phyloP scores from a whole-genome alignment of 2,113 vertebrate genomes.

The Rhinogobius similis region DNA sequence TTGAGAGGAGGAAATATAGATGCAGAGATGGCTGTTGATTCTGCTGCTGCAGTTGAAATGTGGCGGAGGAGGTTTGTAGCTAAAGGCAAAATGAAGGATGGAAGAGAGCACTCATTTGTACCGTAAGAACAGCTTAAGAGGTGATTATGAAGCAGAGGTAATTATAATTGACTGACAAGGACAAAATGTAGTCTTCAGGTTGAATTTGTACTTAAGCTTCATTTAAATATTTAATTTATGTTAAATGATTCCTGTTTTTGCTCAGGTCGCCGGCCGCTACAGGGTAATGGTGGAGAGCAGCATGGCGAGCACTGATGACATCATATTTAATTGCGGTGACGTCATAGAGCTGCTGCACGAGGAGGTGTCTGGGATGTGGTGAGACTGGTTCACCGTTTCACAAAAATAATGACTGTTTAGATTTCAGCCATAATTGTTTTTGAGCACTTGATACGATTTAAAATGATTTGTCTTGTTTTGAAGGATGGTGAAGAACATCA shows the following conservation, averaged over 20 bases:
- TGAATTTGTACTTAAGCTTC: too few species aligned
- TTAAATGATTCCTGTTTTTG: neutral
- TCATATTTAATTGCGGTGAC: slow-evolving; percentile 87
- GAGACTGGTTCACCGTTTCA: slow-evolving; percentile 29
- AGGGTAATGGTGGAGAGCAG: slow-evolving; percentile 83
- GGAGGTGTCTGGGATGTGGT: slow-evolving; percentile 84
- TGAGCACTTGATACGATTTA: neutral
- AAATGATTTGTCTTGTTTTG: neutral
- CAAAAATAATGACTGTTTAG: neutral
- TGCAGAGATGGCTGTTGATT: too few species aligned
- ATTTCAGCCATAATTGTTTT: neutral
- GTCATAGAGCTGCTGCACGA: slow-evolving; percentile 85
- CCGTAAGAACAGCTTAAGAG: neutral
- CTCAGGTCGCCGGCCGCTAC: slow-evolving; percentile 85
- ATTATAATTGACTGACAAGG: too few species aligned
- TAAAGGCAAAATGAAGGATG: too few species aligned
- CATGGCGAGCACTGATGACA: slow-evolving; percentile 83
- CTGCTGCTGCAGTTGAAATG: too few species aligned
- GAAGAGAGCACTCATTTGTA: neutral
- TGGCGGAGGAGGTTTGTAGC: too few species aligned
- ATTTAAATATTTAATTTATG: neutral
- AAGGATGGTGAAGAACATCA: slow-evolving; percentile 89
- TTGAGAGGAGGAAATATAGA: too few species aligned
- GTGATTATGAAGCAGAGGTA: neutral
- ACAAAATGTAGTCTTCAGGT: too few species aligned